Conservation (phyloP, 2,113 vertebrate genomes). For the Otus sunia region DNA sequence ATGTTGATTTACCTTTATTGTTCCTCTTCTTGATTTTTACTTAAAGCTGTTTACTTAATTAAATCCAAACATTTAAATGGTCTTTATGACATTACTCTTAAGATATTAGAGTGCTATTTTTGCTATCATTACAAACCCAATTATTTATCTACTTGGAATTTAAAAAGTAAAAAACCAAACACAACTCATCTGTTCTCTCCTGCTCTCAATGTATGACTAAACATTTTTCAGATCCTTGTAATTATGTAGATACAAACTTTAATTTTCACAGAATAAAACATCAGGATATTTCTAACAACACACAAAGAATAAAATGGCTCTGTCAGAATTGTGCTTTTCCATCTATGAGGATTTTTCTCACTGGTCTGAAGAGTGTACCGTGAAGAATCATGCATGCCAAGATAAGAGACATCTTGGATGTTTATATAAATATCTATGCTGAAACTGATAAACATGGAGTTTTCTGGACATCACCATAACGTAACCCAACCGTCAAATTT, state of each 20-base stretch:
- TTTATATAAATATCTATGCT: background rate
- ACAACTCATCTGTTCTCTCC: background rate
- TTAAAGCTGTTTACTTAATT: constrained; percentile 14
- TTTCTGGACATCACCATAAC: background rate
- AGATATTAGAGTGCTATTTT: background rate
- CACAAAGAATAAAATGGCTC: background rate
- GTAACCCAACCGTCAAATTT: background rate
- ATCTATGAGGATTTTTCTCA: background rate
- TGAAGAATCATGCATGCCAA: background rate
- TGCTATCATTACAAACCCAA: background rate
- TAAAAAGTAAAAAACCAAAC: background rate
- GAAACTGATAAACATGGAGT: background rate
- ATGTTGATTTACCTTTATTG: background rate
- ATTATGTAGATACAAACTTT: background rate
- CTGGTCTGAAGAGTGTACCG: background rate
- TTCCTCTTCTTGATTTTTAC: background rate
- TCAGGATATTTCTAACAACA: background rate
- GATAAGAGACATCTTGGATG: background rate
- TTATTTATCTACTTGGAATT: background rate
- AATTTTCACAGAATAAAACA: background rate
- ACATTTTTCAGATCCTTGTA: background rate
- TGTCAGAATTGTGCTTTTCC: background rate
- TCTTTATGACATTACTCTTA: background rate
- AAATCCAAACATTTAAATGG: background rate
- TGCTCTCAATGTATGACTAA: background rate